Percentiles rank a stretch among this genome's conserved stretches.
These are phyloP conservation scores for Varroa destructor DNA, from an alignment of 1,140 invertebrate species.

Conservation along the genomic window DNA sequence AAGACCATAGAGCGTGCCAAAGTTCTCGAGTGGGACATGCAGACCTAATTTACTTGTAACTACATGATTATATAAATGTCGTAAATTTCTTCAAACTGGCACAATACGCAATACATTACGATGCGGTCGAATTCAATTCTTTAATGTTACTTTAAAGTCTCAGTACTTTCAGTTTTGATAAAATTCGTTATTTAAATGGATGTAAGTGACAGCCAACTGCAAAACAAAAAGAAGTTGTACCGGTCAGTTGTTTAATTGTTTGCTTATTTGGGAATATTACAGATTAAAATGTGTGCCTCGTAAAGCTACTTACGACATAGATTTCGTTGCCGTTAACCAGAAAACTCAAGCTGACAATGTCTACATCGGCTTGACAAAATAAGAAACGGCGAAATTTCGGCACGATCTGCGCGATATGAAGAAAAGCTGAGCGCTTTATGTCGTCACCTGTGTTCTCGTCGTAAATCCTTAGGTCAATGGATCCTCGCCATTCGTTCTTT, in stretches of 20 bases:
- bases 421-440: constrained; percentile 60
- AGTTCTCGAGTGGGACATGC: constrained; percentile 47
- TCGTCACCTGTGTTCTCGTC: constrained; percentile 74
- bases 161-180: too few species aligned
- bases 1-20: constrained; percentile 69
- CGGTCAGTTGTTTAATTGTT: constrained; percentile 30
- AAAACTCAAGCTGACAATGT: constrained; percentile 71
- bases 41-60: constrained; percentile 36
- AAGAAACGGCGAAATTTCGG: constrained; percentile 56
- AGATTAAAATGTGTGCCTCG: constrained; percentile 59
- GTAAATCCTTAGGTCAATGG: constrained; percentile 85
- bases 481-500: constrained; percentile 84
- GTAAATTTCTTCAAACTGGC: too few species aligned
- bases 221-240: too few species aligned
- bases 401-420: constrained; percentile 73
- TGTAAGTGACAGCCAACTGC: too few species aligned
- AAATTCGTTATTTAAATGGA: too few species aligned
- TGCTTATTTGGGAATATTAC: constrained; percentile 52
- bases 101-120: too few species aligned
- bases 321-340: constrained; percentile 94
- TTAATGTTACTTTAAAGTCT: too few species aligned
- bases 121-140: too few species aligned
- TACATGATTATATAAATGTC: constrained; percentile 30
- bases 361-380: constrained; percentile 52
- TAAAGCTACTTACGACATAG: constrained; percentile 72